Percentiles rank a stretch among this genome's conserved stretches.
phyloP scores from a whole-genome alignment of 1,140 invertebrate genomes.

The Scaptomyza pallida region DNA sequence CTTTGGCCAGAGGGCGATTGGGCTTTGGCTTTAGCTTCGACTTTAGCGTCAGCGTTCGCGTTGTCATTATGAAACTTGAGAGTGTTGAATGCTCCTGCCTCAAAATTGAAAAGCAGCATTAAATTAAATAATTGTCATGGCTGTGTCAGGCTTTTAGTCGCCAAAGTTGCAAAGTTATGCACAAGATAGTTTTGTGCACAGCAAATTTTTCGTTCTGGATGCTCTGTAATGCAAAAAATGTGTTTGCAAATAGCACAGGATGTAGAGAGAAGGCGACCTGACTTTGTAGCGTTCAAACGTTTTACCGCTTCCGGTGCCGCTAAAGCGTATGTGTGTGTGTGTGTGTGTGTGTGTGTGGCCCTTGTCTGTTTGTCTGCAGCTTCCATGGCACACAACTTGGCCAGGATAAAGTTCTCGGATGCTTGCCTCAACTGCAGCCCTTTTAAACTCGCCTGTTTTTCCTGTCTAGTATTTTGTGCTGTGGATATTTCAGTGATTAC shows the following conservation, averaged over 20 bases:
- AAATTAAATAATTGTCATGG: slow-evolving; percentile 78
- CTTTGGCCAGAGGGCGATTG: slow-evolving; percentile 42
- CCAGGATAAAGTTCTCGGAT: not conserved
- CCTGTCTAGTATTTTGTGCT: not conserved
- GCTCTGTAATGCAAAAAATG: slow-evolving; percentile 63
- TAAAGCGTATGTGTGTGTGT: slow-evolving; percentile 16
- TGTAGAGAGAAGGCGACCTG: slow-evolving; percentile 11
- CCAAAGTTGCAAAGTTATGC: slow-evolving; percentile 48
- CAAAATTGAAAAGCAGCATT: slow-evolving; percentile 55
- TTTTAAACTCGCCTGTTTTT: slow-evolving; percentile 9
- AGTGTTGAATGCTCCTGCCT: slow-evolving; percentile 15
- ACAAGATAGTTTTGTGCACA: slow-evolving; percentile 58
- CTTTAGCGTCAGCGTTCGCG: slow-evolving; percentile 1
- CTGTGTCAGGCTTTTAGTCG: slow-evolving; percentile 54
- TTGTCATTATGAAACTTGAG: slow-evolving; percentile 50
- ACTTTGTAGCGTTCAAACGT: slow-evolving; percentile 4
- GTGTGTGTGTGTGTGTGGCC: slow-evolving; percentile 17
- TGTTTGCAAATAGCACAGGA: slow-evolving; percentile 62
- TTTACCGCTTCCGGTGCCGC: not conserved
- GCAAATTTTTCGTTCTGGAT: slow-evolving; percentile 31
- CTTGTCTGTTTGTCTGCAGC: not conserved
- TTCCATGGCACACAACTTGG: not conserved
- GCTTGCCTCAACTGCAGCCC: slow-evolving; percentile 12
- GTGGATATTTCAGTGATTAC: slow-evolving; percentile 59
- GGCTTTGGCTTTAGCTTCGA: slow-evolving; percentile 30